Percentiles rank a stretch among this genome's conserved stretches.
Conservation (phyloP, 2,888 invertebrate genomes). For the Frankliniella fusca region DNA sequence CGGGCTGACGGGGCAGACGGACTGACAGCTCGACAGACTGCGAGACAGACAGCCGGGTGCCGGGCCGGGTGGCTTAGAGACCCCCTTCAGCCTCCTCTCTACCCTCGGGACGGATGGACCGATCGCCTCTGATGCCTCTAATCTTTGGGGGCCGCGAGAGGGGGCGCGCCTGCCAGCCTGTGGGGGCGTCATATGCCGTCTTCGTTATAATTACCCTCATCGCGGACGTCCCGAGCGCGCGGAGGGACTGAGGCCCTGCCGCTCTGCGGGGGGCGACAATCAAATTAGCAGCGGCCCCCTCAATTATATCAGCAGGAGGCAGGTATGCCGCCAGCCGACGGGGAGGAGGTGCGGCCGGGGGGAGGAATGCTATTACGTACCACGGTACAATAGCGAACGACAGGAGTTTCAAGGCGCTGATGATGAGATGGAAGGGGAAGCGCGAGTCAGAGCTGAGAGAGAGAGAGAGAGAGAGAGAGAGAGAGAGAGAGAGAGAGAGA, state of each 20-base stretch:
- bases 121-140: neutral
- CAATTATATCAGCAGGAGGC: constrained; percentile 11
- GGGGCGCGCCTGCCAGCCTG: neutral
- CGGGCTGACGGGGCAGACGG: too few relatives aligned
- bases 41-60: too few relatives aligned
- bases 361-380: neutral
- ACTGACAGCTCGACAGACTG: too few relatives aligned
- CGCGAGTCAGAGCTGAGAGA: neutral
- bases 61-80: too few relatives aligned
- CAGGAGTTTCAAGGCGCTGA: neutral
- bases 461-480: neutral
- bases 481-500: neutral
- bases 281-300: constrained; percentile 10
- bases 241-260: too few relatives aligned
- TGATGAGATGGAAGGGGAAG: neutral
- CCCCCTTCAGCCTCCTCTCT: too few relatives aligned
- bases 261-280: neutral
- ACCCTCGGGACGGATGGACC: neutral
- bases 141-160: neutral
- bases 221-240: neutral
- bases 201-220: constrained; percentile 6
- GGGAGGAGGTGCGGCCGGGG: neutral
- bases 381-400: neutral
- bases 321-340: neutral
- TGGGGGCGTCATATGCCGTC: neutral